Evolutionary conservation across 2,888 invertebrate species (phyloP).

Genomic region (Strigamia maritima): DNA sequence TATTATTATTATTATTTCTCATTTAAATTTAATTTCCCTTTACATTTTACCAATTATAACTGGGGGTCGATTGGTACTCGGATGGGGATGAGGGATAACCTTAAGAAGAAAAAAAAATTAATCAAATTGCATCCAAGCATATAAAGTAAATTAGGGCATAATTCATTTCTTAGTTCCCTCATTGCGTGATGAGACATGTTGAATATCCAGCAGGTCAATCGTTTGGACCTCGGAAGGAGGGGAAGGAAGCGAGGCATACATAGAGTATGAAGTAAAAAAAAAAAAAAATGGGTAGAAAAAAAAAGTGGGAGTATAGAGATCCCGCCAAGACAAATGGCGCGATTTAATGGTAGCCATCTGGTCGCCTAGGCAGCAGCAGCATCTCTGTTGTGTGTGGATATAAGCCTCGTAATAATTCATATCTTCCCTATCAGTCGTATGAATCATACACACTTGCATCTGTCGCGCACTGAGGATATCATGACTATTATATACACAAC

Average conservation of each 20-base stretch:
- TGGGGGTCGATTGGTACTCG: background rate
- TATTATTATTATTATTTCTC: no score
- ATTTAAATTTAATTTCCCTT: no score
- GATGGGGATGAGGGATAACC: background rate
- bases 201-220: constrained; percentile 15
- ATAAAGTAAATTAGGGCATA: constrained; percentile 10
- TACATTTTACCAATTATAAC: no score
- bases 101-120: background rate
- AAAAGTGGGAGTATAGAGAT: constrained; percentile 15
- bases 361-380: constrained; percentile 15
- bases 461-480: constrained; percentile 1
- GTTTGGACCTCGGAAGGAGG: constrained; percentile 15
- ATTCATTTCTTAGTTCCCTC: background rate
- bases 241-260: background rate
- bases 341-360: constrained; percentile 15
- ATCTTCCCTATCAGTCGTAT: constrained; percentile 15
- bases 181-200: constrained; percentile 15
- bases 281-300: background rate
- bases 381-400: constrained; percentile 15
- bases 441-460: constrained; percentile 15
- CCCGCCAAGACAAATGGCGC: constrained; percentile 15
- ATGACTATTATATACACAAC: background rate
- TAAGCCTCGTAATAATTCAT: constrained; percentile 10
- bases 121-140: constrained; percentile 15
- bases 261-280: background rate